These are phyloP conservation scores for Stichodactyla mertensii DNA, from an alignment of 64 coral and sea anemone species.

Conservation along the genomic window DNA sequence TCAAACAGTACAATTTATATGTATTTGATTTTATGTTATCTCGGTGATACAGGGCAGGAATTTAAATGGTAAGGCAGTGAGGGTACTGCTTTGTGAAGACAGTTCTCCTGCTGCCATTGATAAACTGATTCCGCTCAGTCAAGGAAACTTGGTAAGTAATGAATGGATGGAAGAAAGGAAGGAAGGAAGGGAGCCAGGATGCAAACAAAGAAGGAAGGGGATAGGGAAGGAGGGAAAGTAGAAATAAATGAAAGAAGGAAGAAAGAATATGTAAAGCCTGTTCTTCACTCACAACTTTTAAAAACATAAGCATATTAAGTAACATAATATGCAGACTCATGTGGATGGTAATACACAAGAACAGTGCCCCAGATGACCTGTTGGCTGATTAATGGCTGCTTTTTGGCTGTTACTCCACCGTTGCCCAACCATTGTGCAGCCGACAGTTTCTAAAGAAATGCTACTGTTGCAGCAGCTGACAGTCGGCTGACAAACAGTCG, in stretches of 20 bases:
- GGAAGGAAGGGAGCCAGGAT: background rate
- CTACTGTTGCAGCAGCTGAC: no score
- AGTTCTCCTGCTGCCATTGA: background rate
- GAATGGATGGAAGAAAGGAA: background rate
- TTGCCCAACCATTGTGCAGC: no score
- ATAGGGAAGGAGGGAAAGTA: background rate
- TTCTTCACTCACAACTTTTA: no score
- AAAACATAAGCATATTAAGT: no score
- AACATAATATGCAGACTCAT: no score
- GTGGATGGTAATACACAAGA: no score
- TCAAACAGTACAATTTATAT: no score
- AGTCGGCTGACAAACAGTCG: no score
- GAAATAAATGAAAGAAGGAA: background rate
- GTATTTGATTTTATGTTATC: background rate
- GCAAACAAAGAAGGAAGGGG: background rate
- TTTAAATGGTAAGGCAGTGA: background rate
- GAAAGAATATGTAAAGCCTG: background rate
- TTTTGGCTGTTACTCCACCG: no score
- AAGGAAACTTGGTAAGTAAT: slow-evolving; percentile 10
- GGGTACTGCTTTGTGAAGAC: background rate
- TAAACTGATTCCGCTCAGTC: background rate
- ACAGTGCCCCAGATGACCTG: no score
- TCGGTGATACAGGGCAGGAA: background rate
- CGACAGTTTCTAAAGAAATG: no score
- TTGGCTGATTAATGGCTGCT: no score